Percentiles rank a stretch among this genome's conserved stretches.
These are phyloP conservation scores for Ammodytes dubius DNA, from an alignment of 2,113 vertebrate species.

Conservation along the genomic window DNA sequence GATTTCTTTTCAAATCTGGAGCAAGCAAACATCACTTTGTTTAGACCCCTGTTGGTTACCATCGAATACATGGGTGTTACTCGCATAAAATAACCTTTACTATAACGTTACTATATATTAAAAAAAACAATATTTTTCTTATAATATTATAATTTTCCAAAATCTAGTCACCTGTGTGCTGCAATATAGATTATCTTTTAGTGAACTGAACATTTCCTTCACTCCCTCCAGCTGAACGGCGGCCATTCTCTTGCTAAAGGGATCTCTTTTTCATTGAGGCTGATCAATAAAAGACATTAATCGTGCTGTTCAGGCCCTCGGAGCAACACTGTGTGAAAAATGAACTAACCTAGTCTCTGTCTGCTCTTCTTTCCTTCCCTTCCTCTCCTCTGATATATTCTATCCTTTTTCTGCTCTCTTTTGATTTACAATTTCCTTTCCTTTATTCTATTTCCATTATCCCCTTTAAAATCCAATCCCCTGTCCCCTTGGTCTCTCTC, in stretches of 20 bases:
- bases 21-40: constrained; percentile 84
- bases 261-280: constrained; percentile 85
- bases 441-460: neutral
- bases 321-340: constrained; percentile 78
- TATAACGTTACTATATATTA: neutral
- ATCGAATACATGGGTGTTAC: constrained; percentile 73
- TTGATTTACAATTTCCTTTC: constrained; percentile 2
- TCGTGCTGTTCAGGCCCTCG: constrained; percentile 68
- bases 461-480: neutral
- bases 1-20: constrained; percentile 84
- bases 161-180: constrained; percentile 42
- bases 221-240: constrained; percentile 69
- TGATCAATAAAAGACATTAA: constrained; percentile 88
- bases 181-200: constrained; percentile 82
- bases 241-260: constrained; percentile 82
- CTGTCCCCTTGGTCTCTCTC: neutral
- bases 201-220: constrained; percentile 74
- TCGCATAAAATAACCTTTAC: constrained; percentile 39
- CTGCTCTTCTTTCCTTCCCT: constrained; percentile 12
- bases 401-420: neutral
- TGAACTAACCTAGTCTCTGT: constrained; percentile 59
- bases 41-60: constrained; percentile 81
- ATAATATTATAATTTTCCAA: neutral
- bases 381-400: neutral
- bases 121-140: neutral